A percentile compares a stretch with the other conserved stretches of the same genome.
phyloP scores from a whole-genome alignment of 1,140 invertebrate species.

The Eupeodes corollae region DNA sequence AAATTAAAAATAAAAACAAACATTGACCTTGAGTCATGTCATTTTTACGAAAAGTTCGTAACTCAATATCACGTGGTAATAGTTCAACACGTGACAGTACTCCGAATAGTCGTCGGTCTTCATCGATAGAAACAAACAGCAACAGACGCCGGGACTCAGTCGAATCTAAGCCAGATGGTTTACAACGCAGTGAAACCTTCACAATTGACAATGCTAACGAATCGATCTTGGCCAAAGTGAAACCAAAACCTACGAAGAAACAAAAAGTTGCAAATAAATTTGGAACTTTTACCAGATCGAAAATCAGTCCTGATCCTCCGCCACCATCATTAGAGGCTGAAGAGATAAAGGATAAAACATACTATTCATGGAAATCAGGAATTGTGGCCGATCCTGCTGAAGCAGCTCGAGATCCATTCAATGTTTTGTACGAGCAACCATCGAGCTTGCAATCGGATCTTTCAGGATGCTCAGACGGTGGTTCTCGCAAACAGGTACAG shows the following conservation, averaged over 20 bases:
- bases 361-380: constrained; percentile 29
- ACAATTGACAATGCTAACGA: constrained; percentile 23
- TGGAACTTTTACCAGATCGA: constrained; percentile 32
- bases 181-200: constrained; percentile 31
- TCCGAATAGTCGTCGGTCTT: constrained; percentile 15
- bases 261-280: constrained; percentile 34
- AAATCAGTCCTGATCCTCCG: constrained; percentile 23
- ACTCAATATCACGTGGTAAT: constrained; percentile 26
- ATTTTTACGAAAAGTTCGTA: constrained; percentile 33
- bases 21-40: constrained; percentile 15
- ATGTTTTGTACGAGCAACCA: constrained; percentile 31
- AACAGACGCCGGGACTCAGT: constrained; percentile 18
- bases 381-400: constrained; percentile 8
- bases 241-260: constrained; percentile 29
- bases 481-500: neutral
- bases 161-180: constrained; percentile 12
- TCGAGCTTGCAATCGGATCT: constrained; percentile 13
- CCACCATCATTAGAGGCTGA: constrained; percentile 24
- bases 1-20: neutral
- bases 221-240: constrained; percentile 2
- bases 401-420: constrained; percentile 28
- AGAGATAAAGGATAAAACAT: constrained; percentile 16
- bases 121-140: constrained; percentile 18
- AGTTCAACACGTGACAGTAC: constrained; percentile 31
- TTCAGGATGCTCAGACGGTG: too few species aligned